A percentile compares a stretch with the other conserved stretches of the same genome.
These are phyloP conservation scores for Nemurella pictetii DNA, from an alignment of 2,888 invertebrate species.

Conservation along the genomic window DNA sequence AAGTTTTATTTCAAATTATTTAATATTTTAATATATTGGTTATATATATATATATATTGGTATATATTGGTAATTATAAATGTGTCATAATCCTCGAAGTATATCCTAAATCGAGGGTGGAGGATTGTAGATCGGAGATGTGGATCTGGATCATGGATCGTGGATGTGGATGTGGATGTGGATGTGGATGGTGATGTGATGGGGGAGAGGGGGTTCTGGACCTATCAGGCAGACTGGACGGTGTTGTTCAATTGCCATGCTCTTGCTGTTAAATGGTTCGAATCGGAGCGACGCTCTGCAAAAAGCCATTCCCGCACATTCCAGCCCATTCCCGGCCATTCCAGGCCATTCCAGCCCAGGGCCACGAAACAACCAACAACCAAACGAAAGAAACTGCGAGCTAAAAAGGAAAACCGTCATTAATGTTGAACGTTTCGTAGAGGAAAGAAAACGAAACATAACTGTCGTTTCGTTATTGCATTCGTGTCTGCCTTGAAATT, in stretches of 20 bases:
- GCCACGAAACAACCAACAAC: not conserved
- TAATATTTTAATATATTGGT: too few species aligned
- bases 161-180: too few species aligned
- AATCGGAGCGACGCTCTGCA: conserved; percentile 6
- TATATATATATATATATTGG: too few species aligned
- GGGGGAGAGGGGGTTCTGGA: not conserved
- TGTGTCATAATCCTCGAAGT: too few species aligned
- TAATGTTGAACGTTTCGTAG: not conserved
- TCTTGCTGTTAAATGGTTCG: conserved; percentile 23
- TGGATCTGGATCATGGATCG: too few species aligned
- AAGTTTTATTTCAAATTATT: too few species aligned
- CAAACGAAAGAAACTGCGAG: not conserved
- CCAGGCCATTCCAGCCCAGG: not conserved
- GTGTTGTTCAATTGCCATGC: not conserved
- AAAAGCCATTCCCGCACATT: not conserved
- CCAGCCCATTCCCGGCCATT: not conserved
- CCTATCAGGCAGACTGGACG: conserved; percentile 1
- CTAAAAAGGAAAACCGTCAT: not conserved
- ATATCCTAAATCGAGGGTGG: too few species aligned
- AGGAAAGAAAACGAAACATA: not conserved
- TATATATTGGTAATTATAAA: too few species aligned
- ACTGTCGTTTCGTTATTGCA: not conserved
- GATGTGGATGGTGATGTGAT: too few species aligned
- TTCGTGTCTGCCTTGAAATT: not conserved
- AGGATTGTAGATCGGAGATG: too few species aligned